phyloP scores from a whole-genome alignment of 2,113 vertebrate genomes.

The Oophaga pumilio region DNA sequence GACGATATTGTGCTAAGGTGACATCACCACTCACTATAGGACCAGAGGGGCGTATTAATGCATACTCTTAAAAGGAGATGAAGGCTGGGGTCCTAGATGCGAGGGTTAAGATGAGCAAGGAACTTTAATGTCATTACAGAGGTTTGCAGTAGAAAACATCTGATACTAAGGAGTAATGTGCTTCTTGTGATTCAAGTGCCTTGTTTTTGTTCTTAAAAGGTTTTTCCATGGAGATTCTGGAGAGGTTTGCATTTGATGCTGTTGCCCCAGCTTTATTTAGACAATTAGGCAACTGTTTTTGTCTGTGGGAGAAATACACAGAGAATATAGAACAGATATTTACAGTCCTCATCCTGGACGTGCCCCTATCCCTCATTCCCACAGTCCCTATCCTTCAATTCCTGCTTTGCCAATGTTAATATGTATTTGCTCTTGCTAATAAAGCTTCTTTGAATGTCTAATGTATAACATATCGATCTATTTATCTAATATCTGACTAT shows the following conservation, averaged over 20 bases:
- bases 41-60: no score
- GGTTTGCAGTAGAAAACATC: neutral
- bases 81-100: no score
- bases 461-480: neutral
- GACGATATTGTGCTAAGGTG: no score
- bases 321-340: neutral
- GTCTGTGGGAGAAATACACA: constrained; percentile 33
- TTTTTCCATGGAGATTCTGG: constrained; percentile 72
- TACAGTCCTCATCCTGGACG: no score
- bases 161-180: constrained; percentile 66
- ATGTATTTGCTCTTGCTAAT: no score
- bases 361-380: no score
- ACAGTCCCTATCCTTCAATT: neutral
- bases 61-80: no score
- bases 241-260: constrained; percentile 60
- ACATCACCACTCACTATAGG: no score
- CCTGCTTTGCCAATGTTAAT: no score
- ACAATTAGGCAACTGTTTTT: constrained; percentile 13
- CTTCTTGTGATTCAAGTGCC: constrained; percentile 69
- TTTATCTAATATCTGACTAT: neutral
- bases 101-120: no score
- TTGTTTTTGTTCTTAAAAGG: constrained; percentile 70
- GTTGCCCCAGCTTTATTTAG: constrained; percentile 64
- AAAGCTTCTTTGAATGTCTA: no score
- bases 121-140: neutral